Base-by-base conservation (phyloP, 2,888 invertebrate species). In the Netelia melanura region DNA sequence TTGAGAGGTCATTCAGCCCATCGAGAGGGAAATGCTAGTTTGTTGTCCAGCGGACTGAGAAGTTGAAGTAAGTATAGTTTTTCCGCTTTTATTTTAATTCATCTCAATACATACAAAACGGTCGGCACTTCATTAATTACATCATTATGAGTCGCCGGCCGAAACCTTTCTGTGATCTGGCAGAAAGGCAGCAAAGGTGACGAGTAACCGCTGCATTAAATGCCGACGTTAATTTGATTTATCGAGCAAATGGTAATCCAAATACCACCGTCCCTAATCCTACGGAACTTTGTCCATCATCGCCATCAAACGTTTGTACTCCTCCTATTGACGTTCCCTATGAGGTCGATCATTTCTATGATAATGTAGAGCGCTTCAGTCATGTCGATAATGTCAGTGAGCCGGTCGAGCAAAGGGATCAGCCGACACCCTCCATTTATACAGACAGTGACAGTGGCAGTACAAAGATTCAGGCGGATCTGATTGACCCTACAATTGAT, bases 141-240 rank as follows among this genome's bases (percentile, higher is more conserved):
- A 54, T 30, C 25, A 17, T 17, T 25, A 71, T 71, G 71, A 58
- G 38, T 14, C 38, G 30, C 1, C 43, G 30, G 17, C 6, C 5
- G 21, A 71, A 71, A 71, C 21, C 17, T 17, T 71, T 58, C 3
- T 8, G 8, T 3, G 21, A 43, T 11, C 30, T 71, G 8, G 25
- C 58, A 10, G 6, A 58, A 58, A 56, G 71, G 21, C 71, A 71
- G n/a, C 71, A 58, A 58, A 43, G 71, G 43, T 21, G 71, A 11
- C 56, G 71, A 43, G 30, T 58, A 43, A 9, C 11, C 10, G 14
- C 43, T 21, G n/a, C 38, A 2, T 38, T 21, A 2, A 5, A 71
- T 30, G 21, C n/a, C 3, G 54, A 70, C n/a, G 43, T 56, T 6
- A n/a, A 43, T 58, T 58, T 14, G 8, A 23, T 43, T n/a, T 38